Evolutionary conservation across 2,888 invertebrate genomes (phyloP), one percentile per base, ranked within the genome.

Genomic region (Archaeoteleia sp.): DNA sequence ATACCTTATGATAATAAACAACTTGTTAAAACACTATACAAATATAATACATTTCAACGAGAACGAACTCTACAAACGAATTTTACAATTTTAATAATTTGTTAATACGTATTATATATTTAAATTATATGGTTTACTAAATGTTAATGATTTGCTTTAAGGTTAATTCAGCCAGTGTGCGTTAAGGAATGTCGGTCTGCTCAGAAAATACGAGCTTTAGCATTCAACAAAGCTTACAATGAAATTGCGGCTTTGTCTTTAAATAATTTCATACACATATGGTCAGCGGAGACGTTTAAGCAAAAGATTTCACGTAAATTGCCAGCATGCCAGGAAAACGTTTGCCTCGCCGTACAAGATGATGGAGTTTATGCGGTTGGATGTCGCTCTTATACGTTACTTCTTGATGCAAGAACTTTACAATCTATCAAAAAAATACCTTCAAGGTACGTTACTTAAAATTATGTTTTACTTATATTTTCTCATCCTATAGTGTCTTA

Each of bases 241-340:
- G 96, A 97, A 87, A 90, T 97, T 61, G 96, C 95, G 0, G 95
- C 95, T 6, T 87, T 97, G 1, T 96, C 96, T 0, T 87, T 97
- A 6, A 97, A 97, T 86, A 96, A 96, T 0, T 96, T 93, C 85
- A 94, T 97, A 82, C 97, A 97, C 87, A 92, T 97, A 75, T 97
- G 96, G 91, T 94, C 92, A 87, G 94, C 95, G 0, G 93, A 95
- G 85, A 92, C 91, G 7, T 96, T 97, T 86, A 90, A 91, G 66
- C 96, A 96, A 84, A 95, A 93, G 81, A 89, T 94, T 75, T 94
- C 95, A 3, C 87, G 94, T 53, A 95, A 95, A 85, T 87, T 97
- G 79, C 95, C 95, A 0, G 94, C 95, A 60, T 92, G 93, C 68
- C 93, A 95, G 85, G 97, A 97, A 86, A 96, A 96, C 82, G 97